phyloP scores from a whole-genome alignment of 2,888 invertebrate genomes.

The Spodoptera picta region DNA sequence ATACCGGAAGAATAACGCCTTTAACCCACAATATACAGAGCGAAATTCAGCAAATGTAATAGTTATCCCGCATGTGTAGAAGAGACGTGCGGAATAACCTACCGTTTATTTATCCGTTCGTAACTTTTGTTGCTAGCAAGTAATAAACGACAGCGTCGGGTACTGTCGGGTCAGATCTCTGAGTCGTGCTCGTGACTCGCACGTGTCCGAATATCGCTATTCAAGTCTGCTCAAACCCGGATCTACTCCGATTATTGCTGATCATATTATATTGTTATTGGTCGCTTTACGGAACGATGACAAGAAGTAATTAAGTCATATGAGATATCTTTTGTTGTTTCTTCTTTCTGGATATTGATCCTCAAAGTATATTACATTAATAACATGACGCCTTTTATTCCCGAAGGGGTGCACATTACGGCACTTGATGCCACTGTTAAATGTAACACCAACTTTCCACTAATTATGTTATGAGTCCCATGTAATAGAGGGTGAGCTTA shows the following conservation, averaged over 20 bases:
- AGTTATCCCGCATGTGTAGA: constrained; percentile 4
- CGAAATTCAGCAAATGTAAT: neutral
- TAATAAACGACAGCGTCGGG: constrained; percentile 40
- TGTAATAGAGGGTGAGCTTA: no score
- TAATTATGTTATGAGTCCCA: no score
- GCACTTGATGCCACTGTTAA: no score
- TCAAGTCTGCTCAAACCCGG: constrained; percentile 43
- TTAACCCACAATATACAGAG: neutral
- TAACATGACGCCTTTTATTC: no score
- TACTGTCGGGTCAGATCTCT: constrained; percentile 29
- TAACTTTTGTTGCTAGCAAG: constrained; percentile 35
- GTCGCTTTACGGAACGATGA: constrained; percentile 26
- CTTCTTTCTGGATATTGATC: no score
- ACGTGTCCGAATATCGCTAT: constrained; percentile 46
- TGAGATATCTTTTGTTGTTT: no score
- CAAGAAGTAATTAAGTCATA: constrained; percentile 27
- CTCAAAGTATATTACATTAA: no score
- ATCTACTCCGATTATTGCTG: constrained; percentile 48
- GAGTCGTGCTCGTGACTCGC: constrained; percentile 41
- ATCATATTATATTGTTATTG: constrained; percentile 21
- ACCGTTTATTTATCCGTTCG: constrained; percentile 20
- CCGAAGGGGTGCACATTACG: no score
- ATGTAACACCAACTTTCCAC: no score
- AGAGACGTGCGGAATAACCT: constrained; percentile 18
- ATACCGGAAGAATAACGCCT: neutral